Base-by-base conservation (phyloP, 2,888 invertebrate species). In the Diloba caeruleocephala region DNA sequence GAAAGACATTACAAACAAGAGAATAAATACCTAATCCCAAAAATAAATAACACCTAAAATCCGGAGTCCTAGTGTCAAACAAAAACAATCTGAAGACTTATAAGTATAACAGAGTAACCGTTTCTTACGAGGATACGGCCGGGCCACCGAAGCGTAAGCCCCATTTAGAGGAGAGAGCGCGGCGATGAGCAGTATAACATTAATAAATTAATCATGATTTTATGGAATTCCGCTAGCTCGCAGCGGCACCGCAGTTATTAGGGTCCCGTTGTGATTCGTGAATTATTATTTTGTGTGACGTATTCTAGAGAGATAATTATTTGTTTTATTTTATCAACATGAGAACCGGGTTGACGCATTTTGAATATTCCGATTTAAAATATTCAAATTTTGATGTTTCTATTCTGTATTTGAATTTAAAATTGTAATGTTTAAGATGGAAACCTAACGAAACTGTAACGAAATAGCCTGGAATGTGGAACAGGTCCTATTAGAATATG, bases 131-230 rank as follows among this genome's bases (percentile, higher is more conserved):
- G 86, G 85, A 87, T 84, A 79, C 78, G 65, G 73, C 79, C 70
- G 62, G 78, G 71, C 76, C 88, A 87, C 51, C 89, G 83, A 83
- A 85, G 88, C 90, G 88, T 87, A 78, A 86, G 86, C 75, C 83
- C 88, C 84, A 87, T 87, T 86, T 85, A 88, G 78, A 79, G 73
- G 89, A 90, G 91, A 90, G 90, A 89, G 89, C 85, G 89, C 85
- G 66, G 70, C 74, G 76, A 82, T 79, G 78, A 78, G 79, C 82
- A 77, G 92, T 90, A 89, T 92, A 80, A 88, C 85, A 92, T 93
- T 89, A 93, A 92, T 92, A 92, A 92, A 92, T 92, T 92, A 92
- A 92, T 91, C 88, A 91, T 89, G 85, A 89, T 89, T 88, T 87
- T 90, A 90, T 88, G 90, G 86, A 91, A 92, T 91, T 90, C 91